Conservation (phyloP, 2,797 vertebrate genomes). For the Labeo calbasu region DNA sequence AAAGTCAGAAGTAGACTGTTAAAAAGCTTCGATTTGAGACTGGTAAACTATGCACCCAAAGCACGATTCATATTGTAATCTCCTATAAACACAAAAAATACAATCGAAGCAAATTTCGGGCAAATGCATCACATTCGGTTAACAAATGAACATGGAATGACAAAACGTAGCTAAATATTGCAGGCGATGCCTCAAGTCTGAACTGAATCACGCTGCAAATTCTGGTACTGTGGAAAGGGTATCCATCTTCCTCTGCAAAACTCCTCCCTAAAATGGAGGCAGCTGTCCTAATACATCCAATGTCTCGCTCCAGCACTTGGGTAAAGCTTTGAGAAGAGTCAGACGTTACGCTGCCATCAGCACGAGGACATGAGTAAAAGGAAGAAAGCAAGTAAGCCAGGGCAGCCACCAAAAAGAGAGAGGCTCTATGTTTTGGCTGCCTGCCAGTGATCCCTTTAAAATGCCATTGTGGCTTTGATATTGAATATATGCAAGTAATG, state of each 20-base stretch:
- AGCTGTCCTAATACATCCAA: conserved; percentile 69
- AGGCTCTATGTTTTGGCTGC: conserved; percentile 62
- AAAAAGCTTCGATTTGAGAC: not conserved
- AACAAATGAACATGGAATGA: not conserved
- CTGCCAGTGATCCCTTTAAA: conserved; percentile 74
- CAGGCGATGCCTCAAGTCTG: conserved; percentile 14
- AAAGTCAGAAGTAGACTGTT: not conserved
- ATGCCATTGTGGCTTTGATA: conserved; percentile 72
- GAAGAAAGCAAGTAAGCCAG: conserved; percentile 35
- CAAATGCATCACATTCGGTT: not conserved
- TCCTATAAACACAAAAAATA: not conserved
- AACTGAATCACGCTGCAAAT: conserved; percentile 25
- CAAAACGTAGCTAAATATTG: conserved; percentile 9
- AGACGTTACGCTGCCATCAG: conserved; percentile 62
- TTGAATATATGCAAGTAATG: conserved; percentile 69
- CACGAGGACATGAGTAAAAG: conserved; percentile 55
- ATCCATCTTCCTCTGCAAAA: conserved; percentile 62
- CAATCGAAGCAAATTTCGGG: not conserved
- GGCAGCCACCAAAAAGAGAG: conserved; percentile 42
- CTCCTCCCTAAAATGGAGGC: conserved; percentile 80
- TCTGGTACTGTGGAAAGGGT: conserved; percentile 45
- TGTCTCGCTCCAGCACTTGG: conserved; percentile 67
- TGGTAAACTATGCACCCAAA: not conserved
- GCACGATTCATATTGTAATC: not conserved
- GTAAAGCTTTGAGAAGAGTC: conserved; percentile 72